Conservation (phyloP, 2,888 invertebrate species). For the Melanchra persicariae region DNA sequence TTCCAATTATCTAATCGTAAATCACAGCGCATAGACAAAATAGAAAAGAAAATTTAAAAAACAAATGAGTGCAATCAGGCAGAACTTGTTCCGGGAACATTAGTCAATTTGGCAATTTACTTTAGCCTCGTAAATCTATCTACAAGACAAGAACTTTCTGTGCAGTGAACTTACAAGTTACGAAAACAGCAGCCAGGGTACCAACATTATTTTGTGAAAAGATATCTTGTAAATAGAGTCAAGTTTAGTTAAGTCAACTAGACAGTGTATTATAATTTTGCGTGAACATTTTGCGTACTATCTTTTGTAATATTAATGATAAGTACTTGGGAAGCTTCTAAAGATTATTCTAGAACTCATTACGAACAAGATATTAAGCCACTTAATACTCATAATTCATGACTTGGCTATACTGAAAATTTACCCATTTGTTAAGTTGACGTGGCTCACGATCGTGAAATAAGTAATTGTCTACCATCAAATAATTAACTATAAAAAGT, state of each 20-base stretch:
- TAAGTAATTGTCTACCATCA: conserved; percentile 6
- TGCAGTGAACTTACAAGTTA: conserved; percentile 39
- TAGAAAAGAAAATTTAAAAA: conserved; percentile 46
- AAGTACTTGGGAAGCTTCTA: conserved; percentile 25
- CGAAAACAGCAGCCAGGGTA: conserved; percentile 38
- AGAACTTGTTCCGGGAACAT: conserved; percentile 49
- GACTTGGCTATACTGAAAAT: conserved; percentile 26
- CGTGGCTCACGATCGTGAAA: conserved; percentile 10
- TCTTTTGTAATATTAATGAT: conserved; percentile 14
- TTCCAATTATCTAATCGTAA: conserved; percentile 44
- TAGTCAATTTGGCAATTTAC: conserved; percentile 64
- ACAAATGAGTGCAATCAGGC: conserved; percentile 58
- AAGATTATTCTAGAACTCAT: conserved; percentile 31
- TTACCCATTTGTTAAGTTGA: conserved; percentile 34
- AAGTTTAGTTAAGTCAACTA: conserved; percentile 18
- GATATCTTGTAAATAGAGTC: conserved; percentile 14
- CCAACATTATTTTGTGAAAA: conserved; percentile 25
- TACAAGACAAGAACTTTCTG: conserved; percentile 60
- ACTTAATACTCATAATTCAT: conserved; percentile 33
- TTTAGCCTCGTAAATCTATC: conserved; percentile 61
- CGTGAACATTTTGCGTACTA: conserved; percentile 7
- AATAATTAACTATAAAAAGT: background rate
- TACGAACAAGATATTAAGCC: conserved; percentile 38
- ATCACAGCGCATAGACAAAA: conserved; percentile 47
- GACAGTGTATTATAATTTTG: background rate